A percentile compares a stretch with the other conserved stretches of the same genome.
Conservation (phyloP, 2,888 invertebrate genomes). For the Willowsia nigromaculata region DNA sequence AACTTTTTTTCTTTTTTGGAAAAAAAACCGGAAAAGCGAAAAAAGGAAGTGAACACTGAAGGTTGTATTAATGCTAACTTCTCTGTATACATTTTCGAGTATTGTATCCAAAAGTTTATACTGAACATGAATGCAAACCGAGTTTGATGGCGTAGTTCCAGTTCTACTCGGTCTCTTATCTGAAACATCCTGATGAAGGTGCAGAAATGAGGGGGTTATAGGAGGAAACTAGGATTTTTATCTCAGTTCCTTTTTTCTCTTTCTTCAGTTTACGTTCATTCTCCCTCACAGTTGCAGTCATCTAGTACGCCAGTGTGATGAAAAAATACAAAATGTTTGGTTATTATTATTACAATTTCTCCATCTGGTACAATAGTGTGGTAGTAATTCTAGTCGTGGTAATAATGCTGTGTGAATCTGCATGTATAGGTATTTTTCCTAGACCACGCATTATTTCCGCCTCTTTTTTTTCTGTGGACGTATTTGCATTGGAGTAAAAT, state of each 20-base stretch:
- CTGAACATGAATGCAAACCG: neutral
- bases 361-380: neutral
- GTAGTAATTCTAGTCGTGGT: neutral
- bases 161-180: constrained; percentile 28
- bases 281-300: neutral
- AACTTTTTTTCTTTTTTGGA: neutral
- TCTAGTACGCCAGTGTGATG: neutral
- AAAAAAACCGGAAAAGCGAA: neutral
- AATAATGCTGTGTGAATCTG: neutral
- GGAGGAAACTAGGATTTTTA: constrained; percentile 60
- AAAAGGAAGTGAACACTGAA: neutral
- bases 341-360: neutral
- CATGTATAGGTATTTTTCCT: neutral
- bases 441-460: neutral
- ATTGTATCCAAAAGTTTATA: neutral
- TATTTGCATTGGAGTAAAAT: neutral
- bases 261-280: constrained; percentile 1
- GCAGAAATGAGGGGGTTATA: constrained; percentile 61
- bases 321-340: neutral
- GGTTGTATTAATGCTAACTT: neutral
- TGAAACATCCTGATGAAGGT: constrained; percentile 53
- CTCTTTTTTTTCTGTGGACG: neutral
- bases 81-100: neutral
- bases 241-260: constrained; percentile 34
- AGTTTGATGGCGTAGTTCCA: constrained; percentile 28